Evolutionary conservation across 2,113 vertebrate genomes (phyloP).

Genomic region (Edolisoma coerulescens): DNA sequence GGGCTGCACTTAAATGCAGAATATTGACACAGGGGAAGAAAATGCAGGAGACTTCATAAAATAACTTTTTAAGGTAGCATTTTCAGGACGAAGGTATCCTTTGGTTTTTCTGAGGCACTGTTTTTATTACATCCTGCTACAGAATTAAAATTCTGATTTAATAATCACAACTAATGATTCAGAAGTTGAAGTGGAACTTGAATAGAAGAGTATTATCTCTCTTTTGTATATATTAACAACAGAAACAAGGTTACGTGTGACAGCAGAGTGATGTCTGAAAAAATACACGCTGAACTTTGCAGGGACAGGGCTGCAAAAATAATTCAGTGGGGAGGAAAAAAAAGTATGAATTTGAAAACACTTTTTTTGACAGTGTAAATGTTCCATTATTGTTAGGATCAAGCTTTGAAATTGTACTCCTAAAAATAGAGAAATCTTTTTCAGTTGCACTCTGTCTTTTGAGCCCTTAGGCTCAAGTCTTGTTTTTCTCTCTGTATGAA

Average conservation of each 20-base stretch:
- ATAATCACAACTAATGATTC: background rate
- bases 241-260: background rate
- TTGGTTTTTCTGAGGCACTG: background rate
- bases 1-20: background rate
- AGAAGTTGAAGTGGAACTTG: background rate
- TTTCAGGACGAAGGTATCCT: background rate
- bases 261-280: background rate
- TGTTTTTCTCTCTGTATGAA: slow-evolving; percentile 26
- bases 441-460: background rate
- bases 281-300: background rate
- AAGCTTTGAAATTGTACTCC: background rate
- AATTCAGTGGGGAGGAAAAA: background rate
- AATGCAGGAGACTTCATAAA: background rate
- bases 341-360: background rate
- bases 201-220: background rate
- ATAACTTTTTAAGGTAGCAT: background rate
- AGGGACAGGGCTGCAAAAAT: background rate
- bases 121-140: background rate
- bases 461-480: slow-evolving; percentile 25
- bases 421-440: slow-evolving; percentile 39
- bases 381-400: background rate
- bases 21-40: background rate
- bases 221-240: background rate
- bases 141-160: background rate
- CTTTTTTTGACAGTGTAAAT: background rate